These are phyloP conservation scores for Tragelaphus imberbis DNA, from an alignment of 2,113 vertebrate genomes.

Conservation along the genomic window DNA sequence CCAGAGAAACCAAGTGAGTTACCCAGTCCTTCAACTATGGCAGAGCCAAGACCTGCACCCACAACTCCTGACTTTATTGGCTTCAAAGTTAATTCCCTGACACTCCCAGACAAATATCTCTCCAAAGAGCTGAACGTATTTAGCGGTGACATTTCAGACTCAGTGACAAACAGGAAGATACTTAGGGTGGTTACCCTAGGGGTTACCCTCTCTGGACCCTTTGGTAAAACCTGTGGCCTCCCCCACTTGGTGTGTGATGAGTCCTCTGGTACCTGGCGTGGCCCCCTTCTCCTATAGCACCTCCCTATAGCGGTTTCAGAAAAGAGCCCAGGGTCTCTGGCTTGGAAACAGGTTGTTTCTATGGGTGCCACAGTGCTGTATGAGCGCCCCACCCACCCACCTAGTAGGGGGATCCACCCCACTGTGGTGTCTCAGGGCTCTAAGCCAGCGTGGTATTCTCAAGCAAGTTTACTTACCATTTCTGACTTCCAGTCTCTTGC, in stretches of 20 bases:
- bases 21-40: neutral
- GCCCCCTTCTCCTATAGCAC: neutral
- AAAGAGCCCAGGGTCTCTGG: neutral
- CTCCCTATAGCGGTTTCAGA: neutral
- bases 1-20: neutral
- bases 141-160: neutral
- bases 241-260: neutral
- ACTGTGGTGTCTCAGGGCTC: neutral
- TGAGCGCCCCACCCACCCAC: neutral
- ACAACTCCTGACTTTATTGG: neutral
- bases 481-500: neutral
- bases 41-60: neutral
- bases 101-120: neutral
- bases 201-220: neutral
- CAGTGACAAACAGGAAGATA: neutral
- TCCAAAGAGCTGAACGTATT: neutral
- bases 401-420: neutral
- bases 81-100: neutral
- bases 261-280: neutral
- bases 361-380: neutral
- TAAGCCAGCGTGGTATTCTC: neutral
- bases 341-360: neutral
- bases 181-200: neutral
- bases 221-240: neutral
- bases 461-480: neutral